Evolutionary conservation across 2,888 invertebrate genomes (phyloP).

Genomic region (Epinotia demarniana): DNA sequence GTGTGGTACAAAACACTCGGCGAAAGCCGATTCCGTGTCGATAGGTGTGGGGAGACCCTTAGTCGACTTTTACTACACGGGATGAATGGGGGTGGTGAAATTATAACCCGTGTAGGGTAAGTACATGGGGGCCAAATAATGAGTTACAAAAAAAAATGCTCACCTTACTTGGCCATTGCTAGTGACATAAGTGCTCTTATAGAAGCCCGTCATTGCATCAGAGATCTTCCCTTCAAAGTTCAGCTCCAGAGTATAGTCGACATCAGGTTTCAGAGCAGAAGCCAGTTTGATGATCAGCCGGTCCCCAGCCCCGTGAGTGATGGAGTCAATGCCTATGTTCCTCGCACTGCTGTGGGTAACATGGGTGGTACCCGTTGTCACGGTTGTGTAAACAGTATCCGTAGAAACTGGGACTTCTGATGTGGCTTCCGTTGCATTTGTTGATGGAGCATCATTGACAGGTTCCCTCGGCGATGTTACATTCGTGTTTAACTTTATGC

Average conservation of each 20-base stretch:
- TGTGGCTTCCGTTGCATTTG: conserved; percentile 48
- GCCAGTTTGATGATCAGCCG: conserved; percentile 67
- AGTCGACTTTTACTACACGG: too few species aligned
- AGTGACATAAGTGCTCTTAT: conserved; percentile 86
- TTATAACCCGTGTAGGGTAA: too few species aligned
- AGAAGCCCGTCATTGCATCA: conserved; percentile 88
- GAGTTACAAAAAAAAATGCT: conserved; percentile 46
- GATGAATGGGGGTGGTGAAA: too few species aligned
- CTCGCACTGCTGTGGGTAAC: conserved; percentile 72
- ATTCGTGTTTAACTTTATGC: conserved; percentile 10
- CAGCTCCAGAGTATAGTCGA: conserved; percentile 84
- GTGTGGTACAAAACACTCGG: too few species aligned
- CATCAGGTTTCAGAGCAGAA: conserved; percentile 70
- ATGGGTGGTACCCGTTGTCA: conserved; percentile 60
- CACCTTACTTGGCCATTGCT: conserved; percentile 75
- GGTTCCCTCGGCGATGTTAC: conserved; percentile 8
- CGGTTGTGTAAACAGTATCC: conserved; percentile 36
- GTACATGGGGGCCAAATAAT: too few species aligned
- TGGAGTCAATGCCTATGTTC: conserved; percentile 67
- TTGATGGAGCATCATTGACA: conserved; percentile 46
- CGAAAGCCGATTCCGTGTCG: too few species aligned
- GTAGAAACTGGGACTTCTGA: conserved; percentile 47
- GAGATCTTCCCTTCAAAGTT: conserved; percentile 83
- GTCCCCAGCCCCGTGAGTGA: conserved; percentile 68
- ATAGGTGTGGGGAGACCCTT: too few species aligned